Evolutionary conservation across 2,113 vertebrate genomes (phyloP), one percentile per base, ranked within the genome.

Genomic region (Hippocampus guttulatus): DNA sequence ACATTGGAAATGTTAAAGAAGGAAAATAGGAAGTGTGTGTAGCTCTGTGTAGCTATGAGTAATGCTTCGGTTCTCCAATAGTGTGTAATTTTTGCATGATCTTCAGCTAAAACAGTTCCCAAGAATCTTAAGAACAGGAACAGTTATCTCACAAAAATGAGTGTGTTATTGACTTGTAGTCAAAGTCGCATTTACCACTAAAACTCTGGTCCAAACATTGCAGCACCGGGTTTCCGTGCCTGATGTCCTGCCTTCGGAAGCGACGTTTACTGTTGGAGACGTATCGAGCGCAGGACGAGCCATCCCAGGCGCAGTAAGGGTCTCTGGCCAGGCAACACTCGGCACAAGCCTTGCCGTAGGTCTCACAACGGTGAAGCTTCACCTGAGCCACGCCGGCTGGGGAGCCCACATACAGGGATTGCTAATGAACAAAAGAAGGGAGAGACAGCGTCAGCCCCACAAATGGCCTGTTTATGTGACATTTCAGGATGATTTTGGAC

Each of bases 291-390:
- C 96, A 98, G 82, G 94, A 85, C 0, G 83, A 63, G 5, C 96
- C 96, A 0, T 98, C 96, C 96, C 96, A 98, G 76, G 95, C 88
- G 0, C 96, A 98, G 85, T 98, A 98, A 1, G 96, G 96, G 71
- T 98, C 96, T 76, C 96, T 90, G 73, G 96, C 96, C 87, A 98
- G 90, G 85, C 96, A 98, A 89, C 96, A 98, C 75, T 98, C 96
- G 0, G 95, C 94, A 30, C 96, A 98, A 1, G 94, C 95, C 0
- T 89, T 94, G 55, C 96, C 96, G 0, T 98, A 98, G 0, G 92
- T 93, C 81, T 95, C 92, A 0, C 96, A 98, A 68, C 81, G 94
- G 75, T 98, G 96, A 81, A 98, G 91, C 79, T 85, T 91, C 54
- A 98, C 89, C 88, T 91, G 94, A 16, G 92, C 94, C 82, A 98